Evolutionary conservation across 2,113 vertebrate genomes (phyloP).

Genomic region (Emberiza fucata): DNA sequence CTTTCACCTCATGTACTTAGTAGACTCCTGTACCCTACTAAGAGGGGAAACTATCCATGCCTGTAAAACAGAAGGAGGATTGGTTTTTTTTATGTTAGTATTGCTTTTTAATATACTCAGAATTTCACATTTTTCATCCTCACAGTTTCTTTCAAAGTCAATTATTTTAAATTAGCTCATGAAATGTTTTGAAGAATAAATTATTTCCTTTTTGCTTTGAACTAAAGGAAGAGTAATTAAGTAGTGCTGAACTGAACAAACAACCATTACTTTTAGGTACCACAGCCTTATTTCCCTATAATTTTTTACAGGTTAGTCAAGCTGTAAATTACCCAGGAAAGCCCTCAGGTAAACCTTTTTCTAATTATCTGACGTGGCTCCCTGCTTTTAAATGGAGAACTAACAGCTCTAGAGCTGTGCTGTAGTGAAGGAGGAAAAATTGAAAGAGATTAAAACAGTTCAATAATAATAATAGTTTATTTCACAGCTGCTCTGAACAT

Average conservation of each 20-base stretch:
- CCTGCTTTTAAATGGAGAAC: neutral
- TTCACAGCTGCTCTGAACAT: neutral
- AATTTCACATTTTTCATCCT: neutral
- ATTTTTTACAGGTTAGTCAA: slow-evolving; percentile 24
- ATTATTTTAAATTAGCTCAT: slow-evolving; percentile 29
- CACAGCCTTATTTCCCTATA: neutral
- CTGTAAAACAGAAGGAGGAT: neutral
- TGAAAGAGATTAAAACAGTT: neutral
- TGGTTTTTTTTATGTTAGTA: neutral
- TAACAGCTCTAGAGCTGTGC: neutral
- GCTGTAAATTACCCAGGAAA: slow-evolving; percentile 15
- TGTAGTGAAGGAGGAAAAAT: neutral
- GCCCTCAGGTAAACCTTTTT: slow-evolving; percentile 1
- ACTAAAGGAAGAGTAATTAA: slow-evolving; percentile 36
- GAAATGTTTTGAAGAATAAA: slow-evolving; percentile 11
- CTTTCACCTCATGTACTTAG: neutral
- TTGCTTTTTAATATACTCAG: neutral
- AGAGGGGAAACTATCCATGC: neutral
- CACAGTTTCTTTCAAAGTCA: neutral
- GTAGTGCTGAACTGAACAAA: slow-evolving; percentile 33
- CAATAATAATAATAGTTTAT: neutral
- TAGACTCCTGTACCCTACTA: neutral
- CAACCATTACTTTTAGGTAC: slow-evolving; percentile 1
- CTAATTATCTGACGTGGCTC: neutral
- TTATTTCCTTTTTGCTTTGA: slow-evolving; percentile 35